A percentile compares a stretch with the other conserved stretches of the same genome.
phyloP scores from a whole-genome alignment of 2,888 invertebrate species.

The Ptilodon capucinus region DNA sequence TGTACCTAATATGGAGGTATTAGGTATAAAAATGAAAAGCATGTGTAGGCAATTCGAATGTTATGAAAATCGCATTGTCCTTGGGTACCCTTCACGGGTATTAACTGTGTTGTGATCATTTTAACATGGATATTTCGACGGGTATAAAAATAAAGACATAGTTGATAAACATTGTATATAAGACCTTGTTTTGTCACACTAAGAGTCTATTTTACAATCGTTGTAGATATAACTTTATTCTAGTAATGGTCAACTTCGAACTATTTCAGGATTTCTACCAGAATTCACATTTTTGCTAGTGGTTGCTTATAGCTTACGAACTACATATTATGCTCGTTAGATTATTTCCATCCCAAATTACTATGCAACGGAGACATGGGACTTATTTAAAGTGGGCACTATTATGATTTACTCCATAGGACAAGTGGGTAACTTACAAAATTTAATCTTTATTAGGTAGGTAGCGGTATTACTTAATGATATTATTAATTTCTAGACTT shows the following conservation, averaged over 20 bases:
- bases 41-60: slow-evolving; percentile 4
- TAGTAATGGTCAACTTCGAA: too few relatives aligned
- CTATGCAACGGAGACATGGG: background rate
- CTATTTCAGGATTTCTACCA: too few relatives aligned
- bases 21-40: slow-evolving; percentile 9
- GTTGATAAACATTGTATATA: too few relatives aligned
- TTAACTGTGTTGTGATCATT: slow-evolving; percentile 33
- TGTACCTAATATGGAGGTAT: slow-evolving; percentile 17
- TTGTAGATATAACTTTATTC: too few relatives aligned
- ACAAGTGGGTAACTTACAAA: slow-evolving; percentile 1
- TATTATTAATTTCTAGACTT: background rate
- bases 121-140: slow-evolving; percentile 23
- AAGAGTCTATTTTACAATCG: too few relatives aligned
- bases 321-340: too few relatives aligned
- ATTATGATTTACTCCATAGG: background rate
- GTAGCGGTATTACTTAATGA: background rate
- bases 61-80: slow-evolving; percentile 31
- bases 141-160: background rate
- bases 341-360: slow-evolving; percentile 8
- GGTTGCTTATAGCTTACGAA: too few relatives aligned
- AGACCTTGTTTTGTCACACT: too few relatives aligned
- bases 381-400: background rate
- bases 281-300: too few relatives aligned
- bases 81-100: slow-evolving; percentile 46
- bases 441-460: background rate